Evolutionary conservation across 2,113 vertebrate species (phyloP), one percentile per base, ranked within the genome.

Genomic region (Argyrosomus japonicus): DNA sequence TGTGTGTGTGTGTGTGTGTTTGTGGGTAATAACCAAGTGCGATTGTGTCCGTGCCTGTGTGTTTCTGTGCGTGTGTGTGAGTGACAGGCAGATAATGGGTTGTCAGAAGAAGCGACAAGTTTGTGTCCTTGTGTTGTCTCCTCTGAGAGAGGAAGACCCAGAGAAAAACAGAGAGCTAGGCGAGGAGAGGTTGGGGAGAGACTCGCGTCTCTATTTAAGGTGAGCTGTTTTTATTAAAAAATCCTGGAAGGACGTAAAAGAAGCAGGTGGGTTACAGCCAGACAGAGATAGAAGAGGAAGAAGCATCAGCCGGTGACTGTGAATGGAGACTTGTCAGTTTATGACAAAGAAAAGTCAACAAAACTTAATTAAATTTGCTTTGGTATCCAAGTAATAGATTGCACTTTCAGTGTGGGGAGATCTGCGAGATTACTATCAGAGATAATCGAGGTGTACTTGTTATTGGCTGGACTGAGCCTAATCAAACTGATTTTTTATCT

Each of bases 61-160:
- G 63, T 78, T 54, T n/a, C 18, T 40, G 53, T 12, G 40, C 1
- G 27, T 92, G 48, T 83, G 68, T 78, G 57, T 84, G 93, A 96
- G 80, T 96, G 96, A 95, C 95, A 95, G 94, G 60, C 90, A 91
- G 84, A 92, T 97, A 97, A 95, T 95, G 94, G 21, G 10, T 93
- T 95, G 94, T 96, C 96, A 95, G 94, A 93, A 94, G 95, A 95
- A 94, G 86, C 92, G 94, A 95, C 91, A 67, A 75, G 51, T 93
- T 92, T 89, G 89, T 95, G 90, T 90, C 93, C 93, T 95, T 89
- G 76, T 85, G 86, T 95, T 86, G 88, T 92, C 83, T 91, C 89
- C 87, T 36, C 83, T 71, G 83, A 88, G 81, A 81, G 78, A 84
- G 79, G 77, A 78, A 86, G 83, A 78, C 65, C 70, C 19, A 58